phyloP scores from a whole-genome alignment of 2,113 vertebrate genomes.

The Piprites chloris region DNA sequence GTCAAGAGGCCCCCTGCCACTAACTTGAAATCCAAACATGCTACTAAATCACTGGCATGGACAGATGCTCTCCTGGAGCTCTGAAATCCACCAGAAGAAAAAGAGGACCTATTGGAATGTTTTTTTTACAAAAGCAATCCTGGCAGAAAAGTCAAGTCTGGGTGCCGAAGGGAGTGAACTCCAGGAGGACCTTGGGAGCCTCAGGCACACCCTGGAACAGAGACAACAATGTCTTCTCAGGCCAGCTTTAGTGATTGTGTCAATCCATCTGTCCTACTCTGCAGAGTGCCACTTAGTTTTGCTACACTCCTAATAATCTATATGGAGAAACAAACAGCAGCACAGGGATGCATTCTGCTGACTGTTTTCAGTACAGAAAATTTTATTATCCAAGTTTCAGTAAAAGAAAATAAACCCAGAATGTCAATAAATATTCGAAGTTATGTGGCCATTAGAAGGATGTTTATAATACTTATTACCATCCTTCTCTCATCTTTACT shows the following conservation, averaged over 20 bases:
- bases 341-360: background rate
- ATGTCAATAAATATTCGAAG: background rate
- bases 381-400: background rate
- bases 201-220: background rate
- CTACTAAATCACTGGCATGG: background rate
- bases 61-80: background rate
- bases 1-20: background rate
- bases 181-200: background rate
- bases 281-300: background rate
- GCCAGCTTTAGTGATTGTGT: background rate
- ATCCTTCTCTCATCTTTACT: background rate
- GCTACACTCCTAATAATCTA: background rate
- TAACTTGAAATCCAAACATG: background rate
- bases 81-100: background rate
- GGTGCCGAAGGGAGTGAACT: background rate
- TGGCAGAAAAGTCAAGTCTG: background rate
- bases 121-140: background rate
- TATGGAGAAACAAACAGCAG: background rate
- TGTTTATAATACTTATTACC: conserved; percentile 16
- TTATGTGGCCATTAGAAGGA: background rate
- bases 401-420: conserved; percentile 9
- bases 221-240: background rate
- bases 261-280: background rate
- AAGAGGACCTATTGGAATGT: background rate
- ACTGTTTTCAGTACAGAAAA: background rate